phyloP scores from a whole-genome alignment of 2,797 vertebrate genomes.

The Tangara arthus region DNA sequence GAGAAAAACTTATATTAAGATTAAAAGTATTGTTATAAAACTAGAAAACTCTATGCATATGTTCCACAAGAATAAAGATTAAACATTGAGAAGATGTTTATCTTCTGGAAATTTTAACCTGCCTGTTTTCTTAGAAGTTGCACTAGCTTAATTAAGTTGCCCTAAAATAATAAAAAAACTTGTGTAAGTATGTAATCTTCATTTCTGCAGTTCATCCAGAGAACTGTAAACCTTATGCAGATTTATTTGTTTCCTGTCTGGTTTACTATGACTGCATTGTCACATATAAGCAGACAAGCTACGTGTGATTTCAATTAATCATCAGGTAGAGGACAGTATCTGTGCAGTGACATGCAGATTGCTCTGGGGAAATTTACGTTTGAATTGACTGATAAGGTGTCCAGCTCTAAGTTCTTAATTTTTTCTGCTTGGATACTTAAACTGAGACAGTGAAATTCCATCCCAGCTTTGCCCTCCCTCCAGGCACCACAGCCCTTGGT shows the following conservation, averaged over 20 bases:
- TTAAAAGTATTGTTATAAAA: neutral
- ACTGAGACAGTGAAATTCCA: neutral
- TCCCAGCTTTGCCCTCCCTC: neutral
- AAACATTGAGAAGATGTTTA: neutral
- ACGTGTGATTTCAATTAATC: neutral
- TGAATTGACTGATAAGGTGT: neutral
- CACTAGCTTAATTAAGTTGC: neutral
- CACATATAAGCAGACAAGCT: neutral
- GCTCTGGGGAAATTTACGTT: neutral
- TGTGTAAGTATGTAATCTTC: neutral
- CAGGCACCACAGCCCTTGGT: rapidly evolving
- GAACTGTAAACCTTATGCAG: neutral
- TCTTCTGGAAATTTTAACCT: neutral
- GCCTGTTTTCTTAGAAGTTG: neutral
- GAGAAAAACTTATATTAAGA: neutral
- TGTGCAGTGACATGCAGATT: neutral
- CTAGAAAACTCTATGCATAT: neutral
- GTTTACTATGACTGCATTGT: neutral
- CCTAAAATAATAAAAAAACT: neutral
- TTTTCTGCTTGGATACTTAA: neutral
- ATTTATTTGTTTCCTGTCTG: neutral
- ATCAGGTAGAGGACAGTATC: neutral
- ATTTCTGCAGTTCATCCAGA: neutral
- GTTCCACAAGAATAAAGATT: neutral
- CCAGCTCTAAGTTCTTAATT: neutral